phyloP scores from a whole-genome alignment of 2,888 invertebrate genomes.

The Hypercompe scribonia region DNA sequence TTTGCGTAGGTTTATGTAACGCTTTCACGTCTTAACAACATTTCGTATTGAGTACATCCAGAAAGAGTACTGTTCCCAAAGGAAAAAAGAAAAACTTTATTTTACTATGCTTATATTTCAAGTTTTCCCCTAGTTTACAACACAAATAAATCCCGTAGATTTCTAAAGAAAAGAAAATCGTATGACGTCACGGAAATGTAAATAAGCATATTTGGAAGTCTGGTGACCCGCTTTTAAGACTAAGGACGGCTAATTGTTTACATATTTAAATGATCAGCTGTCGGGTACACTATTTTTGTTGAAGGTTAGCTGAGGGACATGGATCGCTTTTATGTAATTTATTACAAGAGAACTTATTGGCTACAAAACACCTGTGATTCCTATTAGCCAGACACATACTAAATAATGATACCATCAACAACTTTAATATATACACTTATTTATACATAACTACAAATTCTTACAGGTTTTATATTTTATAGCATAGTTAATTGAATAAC shows the following conservation, averaged over 20 bases:
- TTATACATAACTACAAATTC: background rate
- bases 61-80: background rate
- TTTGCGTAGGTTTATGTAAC: too few species aligned
- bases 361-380: background rate
- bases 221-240: background rate
- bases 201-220: background rate
- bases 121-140: background rate
- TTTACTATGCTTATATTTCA: background rate
- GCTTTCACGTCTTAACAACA: too few species aligned
- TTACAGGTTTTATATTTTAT: background rate
- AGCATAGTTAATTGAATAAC: background rate
- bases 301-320: background rate
- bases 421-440: background rate
- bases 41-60: background rate
- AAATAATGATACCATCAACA: background rate
- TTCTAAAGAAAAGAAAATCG: background rate
- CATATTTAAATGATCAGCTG: background rate
- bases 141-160: background rate
- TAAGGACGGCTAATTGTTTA: background rate
- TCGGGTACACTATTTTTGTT: background rate
- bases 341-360: background rate
- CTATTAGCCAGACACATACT: background rate
- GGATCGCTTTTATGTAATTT: background rate
- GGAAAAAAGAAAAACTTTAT: background rate
- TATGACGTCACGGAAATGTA: background rate